Base-by-base conservation (phyloP, 1,140 invertebrate species). In the Cotesia typhae region DNA sequence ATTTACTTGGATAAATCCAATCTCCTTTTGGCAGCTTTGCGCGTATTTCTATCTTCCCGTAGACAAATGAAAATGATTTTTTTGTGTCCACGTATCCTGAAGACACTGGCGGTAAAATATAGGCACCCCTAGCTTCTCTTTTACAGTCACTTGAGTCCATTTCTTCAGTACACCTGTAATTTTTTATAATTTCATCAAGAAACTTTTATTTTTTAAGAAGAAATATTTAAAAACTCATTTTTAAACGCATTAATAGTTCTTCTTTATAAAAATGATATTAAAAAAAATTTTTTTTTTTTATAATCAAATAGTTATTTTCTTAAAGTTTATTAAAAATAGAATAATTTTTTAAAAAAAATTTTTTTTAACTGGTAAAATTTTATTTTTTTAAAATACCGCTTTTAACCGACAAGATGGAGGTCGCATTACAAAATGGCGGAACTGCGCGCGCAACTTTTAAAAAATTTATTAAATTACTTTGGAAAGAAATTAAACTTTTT, bases 41-140 rank as follows among this genome's bases (percentile, higher is more conserved):
- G 38, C 86, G 86, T 35, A 92, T 83, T 83, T 92, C 88, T 47
- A 92, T 81, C 71, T 86, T 88, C 4, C 90, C 91, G 71, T 91
- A 92, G 67, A 82, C 82, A 79, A 91, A 91, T 41, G 82, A 81
- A 75, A 91, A 88, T 12, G 84, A 81, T 28, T 74, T 73, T 70
- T 89, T 90, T 0, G 92, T 93, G 17, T 90, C 89, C 37, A 95
- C 80, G 76, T 90, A 89, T 4, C 91, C 92, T 1, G 93, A 93
- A 14, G 90, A 83, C 1, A 94, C 84, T 1, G 93, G 93, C 1
- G 91, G 91, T 20, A 92, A 78, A 69, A 92, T 91, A 14, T 88
- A 83, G 3, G 84, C 87, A 1, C 88, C 89, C 3, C 74, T 71
- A 0, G 87, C 87, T 64, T 80, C 73, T 20, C 87, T 85, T 9